Percentiles rank a stretch among this genome's conserved stretches.
These are phyloP conservation scores for Ascaphus truei DNA, from an alignment of 2,113 vertebrate species.

Conservation along the genomic window DNA sequence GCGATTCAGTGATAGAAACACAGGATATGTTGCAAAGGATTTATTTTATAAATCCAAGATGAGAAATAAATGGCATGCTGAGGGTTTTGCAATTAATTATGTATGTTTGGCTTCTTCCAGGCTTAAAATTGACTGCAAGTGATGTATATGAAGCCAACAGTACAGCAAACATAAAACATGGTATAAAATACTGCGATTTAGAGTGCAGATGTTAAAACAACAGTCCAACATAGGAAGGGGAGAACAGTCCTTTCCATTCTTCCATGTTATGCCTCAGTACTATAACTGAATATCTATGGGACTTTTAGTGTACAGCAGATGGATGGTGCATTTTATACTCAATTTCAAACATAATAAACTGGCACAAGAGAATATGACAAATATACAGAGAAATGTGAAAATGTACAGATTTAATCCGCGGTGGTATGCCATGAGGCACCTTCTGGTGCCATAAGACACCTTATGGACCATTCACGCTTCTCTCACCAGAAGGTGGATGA, in stretches of 20 bases:
- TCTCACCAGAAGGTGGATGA: too few relatives aligned
- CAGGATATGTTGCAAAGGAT: constrained; percentile 44
- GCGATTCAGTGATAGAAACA: constrained; percentile 48
- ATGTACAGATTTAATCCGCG: too few relatives aligned
- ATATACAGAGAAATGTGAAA: too few relatives aligned
- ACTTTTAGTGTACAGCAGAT: background rate
- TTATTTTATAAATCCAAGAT: constrained; percentile 50
- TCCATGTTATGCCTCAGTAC: background rate
- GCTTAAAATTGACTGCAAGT: background rate
- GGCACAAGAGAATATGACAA: background rate
- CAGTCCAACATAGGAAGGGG: background rate
- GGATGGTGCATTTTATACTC: background rate
- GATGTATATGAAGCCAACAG: background rate
- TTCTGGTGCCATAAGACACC: too few relatives aligned
- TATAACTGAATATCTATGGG: background rate
- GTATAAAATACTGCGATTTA: constrained; percentile 10
- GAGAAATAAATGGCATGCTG: constrained; percentile 35
- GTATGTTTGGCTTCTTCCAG: constrained; percentile 13
- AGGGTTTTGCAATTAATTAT: constrained; percentile 34
- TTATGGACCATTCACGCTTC: too few relatives aligned
- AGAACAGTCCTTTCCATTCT: background rate
- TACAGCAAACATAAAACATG: background rate
- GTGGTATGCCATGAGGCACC: too few relatives aligned
- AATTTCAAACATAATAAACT: constrained; percentile 8
- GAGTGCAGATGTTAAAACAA: constrained; percentile 12